phyloP scores from a whole-genome alignment of 2,113 vertebrate genomes.

The Carettochelys insculpta region DNA sequence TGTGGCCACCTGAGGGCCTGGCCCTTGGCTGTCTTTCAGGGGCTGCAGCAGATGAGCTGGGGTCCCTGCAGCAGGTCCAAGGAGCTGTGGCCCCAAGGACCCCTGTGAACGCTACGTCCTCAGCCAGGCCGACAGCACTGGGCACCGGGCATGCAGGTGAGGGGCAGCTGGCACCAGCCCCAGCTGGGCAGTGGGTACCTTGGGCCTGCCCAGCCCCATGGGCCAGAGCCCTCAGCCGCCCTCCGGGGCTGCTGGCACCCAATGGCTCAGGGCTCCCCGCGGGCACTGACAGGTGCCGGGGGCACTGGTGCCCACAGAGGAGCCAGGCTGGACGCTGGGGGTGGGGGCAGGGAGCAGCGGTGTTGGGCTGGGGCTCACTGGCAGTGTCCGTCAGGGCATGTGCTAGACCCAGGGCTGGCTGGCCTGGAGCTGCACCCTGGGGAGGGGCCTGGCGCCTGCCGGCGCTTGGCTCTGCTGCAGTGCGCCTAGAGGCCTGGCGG shows the following conservation, averaged over 20 bases:
- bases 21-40: slow-evolving; percentile 49
- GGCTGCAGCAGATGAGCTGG: slow-evolving; percentile 28
- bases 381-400: slow-evolving; percentile 70
- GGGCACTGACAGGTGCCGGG: no score
- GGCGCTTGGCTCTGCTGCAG: no score
- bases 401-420: background rate
- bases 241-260: no score
- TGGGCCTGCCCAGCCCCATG: no score
- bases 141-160: slow-evolving; percentile 73
- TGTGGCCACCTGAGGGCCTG: background rate
- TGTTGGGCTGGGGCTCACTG: background rate
- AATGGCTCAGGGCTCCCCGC: no score
- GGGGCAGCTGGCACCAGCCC: background rate
- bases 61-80: slow-evolving; percentile 71
- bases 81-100: slow-evolving; percentile 60
- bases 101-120: slow-evolving; percentile 31
- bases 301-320: background rate
- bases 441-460: no score
- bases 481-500: no score
- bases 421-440: no score
- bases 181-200: no score
- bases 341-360: background rate
- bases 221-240: no score
- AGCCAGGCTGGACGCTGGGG: background rate
- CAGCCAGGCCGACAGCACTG: background rate